Percentiles rank a stretch among this genome's conserved stretches.
phyloP scores from a whole-genome alignment of 2,888 invertebrate genomes.

The Dromius quadrimaculatus region DNA sequence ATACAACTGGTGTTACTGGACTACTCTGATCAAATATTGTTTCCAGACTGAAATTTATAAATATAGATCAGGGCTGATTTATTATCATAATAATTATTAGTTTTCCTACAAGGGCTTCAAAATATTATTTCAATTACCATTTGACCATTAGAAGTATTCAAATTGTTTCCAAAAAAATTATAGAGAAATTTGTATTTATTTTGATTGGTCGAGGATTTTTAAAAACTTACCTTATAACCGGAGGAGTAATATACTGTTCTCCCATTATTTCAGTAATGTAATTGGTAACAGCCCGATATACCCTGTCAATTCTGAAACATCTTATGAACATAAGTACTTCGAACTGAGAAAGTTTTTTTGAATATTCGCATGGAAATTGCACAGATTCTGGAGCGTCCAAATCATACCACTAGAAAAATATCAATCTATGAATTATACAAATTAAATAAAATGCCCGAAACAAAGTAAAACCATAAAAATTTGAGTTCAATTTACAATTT shows the following conservation, averaged over 20 bases:
- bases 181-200: neutral
- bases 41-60: slow-evolving; percentile 74
- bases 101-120: too few species aligned
- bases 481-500: too few species aligned
- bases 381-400: slow-evolving; percentile 83
- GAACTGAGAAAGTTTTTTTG: slow-evolving; percentile 73
- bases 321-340: slow-evolving; percentile 85
- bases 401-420: slow-evolving; percentile 82
- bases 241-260: slow-evolving; percentile 89
- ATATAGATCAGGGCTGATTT: too few species aligned
- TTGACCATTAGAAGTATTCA: neutral
- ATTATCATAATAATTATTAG: too few species aligned
- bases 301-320: slow-evolving; percentile 90
- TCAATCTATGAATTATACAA: too few species aligned
- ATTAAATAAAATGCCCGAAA: too few species aligned
- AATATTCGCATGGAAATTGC: slow-evolving; percentile 79
- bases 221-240: slow-evolving; percentile 74
- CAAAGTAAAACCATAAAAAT: too few species aligned
- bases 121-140: too few species aligned
- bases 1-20: slow-evolving; percentile 87
- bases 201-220: too few species aligned
- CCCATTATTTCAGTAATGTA: slow-evolving; percentile 88
- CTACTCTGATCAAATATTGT: slow-evolving; percentile 88
- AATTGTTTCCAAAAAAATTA: neutral
- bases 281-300: slow-evolving; percentile 86